Evolutionary conservation across 2,888 invertebrate genomes (phyloP).

Genomic region (Heliconius aoede): DNA sequence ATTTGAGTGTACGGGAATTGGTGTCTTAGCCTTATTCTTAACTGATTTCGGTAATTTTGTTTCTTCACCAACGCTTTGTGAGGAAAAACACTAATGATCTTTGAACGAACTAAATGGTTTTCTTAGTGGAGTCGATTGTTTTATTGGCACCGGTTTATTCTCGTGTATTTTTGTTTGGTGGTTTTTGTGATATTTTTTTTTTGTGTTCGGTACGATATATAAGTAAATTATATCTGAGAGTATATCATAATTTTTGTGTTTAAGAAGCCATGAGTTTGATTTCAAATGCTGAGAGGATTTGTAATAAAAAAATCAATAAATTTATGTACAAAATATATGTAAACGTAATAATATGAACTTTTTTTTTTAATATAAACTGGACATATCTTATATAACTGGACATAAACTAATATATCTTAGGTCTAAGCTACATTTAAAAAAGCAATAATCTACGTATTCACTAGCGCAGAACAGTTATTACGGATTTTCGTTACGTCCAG

Average conservation of each 20-base stretch:
- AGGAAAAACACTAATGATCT: conserved; percentile 53
- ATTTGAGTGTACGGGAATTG: conserved; percentile 43
- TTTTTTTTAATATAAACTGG: background rate
- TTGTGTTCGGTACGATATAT: background rate
- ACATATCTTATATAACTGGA: background rate
- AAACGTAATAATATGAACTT: background rate
- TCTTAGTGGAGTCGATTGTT: conserved; percentile 47
- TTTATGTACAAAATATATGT: too few relatives aligned
- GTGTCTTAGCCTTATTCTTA: conserved; percentile 40
- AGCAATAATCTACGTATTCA: conserved; percentile 12
- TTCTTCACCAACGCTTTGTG: conserved; percentile 50
- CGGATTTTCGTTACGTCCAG: conserved; percentile 47
- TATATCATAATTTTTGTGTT: background rate
- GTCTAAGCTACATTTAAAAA: background rate
- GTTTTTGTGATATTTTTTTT: conserved; percentile 19
- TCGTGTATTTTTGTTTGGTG: conserved; percentile 27
- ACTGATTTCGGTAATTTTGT: conserved; percentile 51
- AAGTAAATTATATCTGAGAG: background rate
- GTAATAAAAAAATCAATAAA: too few relatives aligned
- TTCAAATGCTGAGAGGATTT: too few relatives aligned
- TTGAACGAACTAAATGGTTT: conserved; percentile 50
- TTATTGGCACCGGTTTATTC: conserved; percentile 46
- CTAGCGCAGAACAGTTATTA: conserved; percentile 27
- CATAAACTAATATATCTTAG: background rate
- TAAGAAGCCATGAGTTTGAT: background rate